Percentiles rank a stretch among this genome's conserved stretches.
Conservation (phyloP, 2,113 vertebrate species). For the Orthonyx spaldingii region DNA sequence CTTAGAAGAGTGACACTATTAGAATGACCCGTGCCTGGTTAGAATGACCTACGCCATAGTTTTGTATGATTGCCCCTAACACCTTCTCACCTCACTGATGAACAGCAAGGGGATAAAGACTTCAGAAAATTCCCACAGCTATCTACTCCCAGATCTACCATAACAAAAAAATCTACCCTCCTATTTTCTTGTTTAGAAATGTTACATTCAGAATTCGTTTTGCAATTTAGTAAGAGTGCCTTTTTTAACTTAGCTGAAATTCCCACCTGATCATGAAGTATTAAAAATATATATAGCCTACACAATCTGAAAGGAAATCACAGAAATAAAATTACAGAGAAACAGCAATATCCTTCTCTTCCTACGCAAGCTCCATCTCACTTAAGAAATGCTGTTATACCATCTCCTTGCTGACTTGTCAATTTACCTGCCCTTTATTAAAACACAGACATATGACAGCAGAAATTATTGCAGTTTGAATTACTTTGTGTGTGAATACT, state of each 20-base stretch:
- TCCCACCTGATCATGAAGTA: not conserved
- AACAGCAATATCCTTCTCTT: not conserved
- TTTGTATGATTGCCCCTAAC: not conserved
- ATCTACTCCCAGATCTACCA: not conserved
- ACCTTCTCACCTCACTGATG: not conserved
- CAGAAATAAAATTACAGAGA: not conserved
- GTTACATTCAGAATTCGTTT: not conserved
- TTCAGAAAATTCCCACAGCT: not conserved
- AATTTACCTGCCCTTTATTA: conserved; percentile 37
- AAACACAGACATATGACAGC: conserved; percentile 21
- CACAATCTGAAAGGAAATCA: not conserved
- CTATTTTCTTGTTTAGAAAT: not conserved
- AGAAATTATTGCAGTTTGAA: conserved; percentile 19
- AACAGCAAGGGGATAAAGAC: not conserved
- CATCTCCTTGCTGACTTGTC: not conserved
- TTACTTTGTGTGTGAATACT: not conserved
- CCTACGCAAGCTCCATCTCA: not conserved
- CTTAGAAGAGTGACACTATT: not conserved
- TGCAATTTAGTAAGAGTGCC: not conserved
- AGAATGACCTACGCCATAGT: not conserved
- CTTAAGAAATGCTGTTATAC: not conserved
- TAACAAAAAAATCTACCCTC: not conserved
- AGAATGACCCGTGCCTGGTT: not conserved
- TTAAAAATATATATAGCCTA: not conserved
- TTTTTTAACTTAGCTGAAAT: not conserved